phyloP scores from a whole-genome alignment of 2,797 vertebrate species.

The Echiichthys vipera region DNA sequence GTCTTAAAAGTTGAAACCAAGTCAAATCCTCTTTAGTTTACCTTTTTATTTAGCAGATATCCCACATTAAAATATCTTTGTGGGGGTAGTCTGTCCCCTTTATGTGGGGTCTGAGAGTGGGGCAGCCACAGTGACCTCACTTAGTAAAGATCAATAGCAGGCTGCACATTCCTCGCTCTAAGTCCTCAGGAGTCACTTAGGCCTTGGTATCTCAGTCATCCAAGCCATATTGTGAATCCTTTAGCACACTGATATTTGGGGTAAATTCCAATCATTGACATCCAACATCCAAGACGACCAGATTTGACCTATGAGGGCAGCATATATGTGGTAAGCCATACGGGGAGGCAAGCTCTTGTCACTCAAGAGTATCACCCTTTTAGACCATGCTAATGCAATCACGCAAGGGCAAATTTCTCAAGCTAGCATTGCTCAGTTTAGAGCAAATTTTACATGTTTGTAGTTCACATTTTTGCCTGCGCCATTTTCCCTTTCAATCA shows the following conservation, averaged over 20 bases:
- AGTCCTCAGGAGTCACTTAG: conserved; percentile 69
- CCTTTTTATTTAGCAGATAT: conserved; percentile 35
- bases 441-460: conserved; percentile 36
- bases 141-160: conserved; percentile 76
- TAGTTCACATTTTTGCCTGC: conserved; percentile 27
- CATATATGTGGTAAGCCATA: conserved; percentile 64
- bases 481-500: conserved; percentile 31
- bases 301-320: conserved; percentile 74
- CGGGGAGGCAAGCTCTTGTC: conserved; percentile 66
- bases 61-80: conserved; percentile 59
- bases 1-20: conserved; percentile 17
- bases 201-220: conserved; percentile 78
- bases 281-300: conserved; percentile 73
- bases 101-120: conserved; percentile 62
- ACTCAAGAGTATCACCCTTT: conserved; percentile 60
- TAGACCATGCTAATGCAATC: conserved; percentile 41
- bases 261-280: conserved; percentile 79
- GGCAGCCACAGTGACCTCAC: conserved; percentile 74
- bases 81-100: conserved; percentile 44
- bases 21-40: conserved; percentile 29
- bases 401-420: conserved; percentile 48
- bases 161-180: conserved; percentile 75
- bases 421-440: conserved; percentile 15
- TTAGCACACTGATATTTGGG: conserved; percentile 70
- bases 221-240: conserved; percentile 69